These are phyloP conservation scores for Turritopsis dohrnii DNA, from an alignment of 30 jellyfish, hydroid and myxozoan genomes.

Conservation along the genomic window DNA sequence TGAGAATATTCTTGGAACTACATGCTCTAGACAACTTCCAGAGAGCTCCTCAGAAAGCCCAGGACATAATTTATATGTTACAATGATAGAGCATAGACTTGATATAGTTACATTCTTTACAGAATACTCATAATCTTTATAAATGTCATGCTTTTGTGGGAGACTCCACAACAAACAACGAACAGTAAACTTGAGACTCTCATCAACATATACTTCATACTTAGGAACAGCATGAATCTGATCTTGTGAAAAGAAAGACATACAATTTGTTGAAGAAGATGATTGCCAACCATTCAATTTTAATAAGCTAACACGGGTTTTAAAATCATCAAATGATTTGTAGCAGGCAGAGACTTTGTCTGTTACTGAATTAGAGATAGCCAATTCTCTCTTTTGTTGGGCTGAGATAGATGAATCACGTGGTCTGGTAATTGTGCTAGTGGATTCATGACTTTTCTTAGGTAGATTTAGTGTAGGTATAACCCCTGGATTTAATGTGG, in stretches of 20 bases:
- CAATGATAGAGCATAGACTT: not conserved
- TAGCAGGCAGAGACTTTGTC: not conserved
- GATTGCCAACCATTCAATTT: not conserved
- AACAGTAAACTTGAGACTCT: not conserved
- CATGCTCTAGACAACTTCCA: not conserved
- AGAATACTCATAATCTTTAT: not conserved
- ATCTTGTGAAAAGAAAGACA: not conserved
- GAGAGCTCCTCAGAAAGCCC: not conserved
- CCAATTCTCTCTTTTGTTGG: not conserved
- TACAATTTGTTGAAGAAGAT: not conserved
- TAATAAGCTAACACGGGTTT: not conserved
- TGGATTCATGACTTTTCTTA: not conserved
- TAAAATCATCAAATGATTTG: not conserved
- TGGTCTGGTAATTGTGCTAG: not conserved
- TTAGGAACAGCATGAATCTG: not conserved
- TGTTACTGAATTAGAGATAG: not conserved
- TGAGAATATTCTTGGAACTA: no score
- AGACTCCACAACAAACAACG: not conserved
- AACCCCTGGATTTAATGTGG: no score
- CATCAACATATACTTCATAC: not conserved
- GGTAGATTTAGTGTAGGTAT: not conserved
- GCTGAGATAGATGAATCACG: not conserved
- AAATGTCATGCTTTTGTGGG: not conserved
- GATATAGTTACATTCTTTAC: not conserved
- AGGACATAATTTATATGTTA: not conserved